Base-by-base conservation (phyloP, 2,797 vertebrate species). In the Poecile montanus region DNA sequence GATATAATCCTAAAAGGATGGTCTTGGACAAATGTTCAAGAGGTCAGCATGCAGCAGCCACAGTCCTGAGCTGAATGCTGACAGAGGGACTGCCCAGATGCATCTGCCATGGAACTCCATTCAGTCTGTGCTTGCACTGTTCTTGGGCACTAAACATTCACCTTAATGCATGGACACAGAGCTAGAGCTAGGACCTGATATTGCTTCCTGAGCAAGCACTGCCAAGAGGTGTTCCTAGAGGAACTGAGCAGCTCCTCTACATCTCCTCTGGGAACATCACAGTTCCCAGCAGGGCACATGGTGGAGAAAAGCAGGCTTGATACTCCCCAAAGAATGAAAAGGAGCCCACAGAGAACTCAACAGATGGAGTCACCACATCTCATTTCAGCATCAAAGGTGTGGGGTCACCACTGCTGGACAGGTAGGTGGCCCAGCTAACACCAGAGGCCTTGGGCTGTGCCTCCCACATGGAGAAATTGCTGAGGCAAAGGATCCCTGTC, bases 91-190 rank as follows among this genome's bases (percentile, higher is more conserved):
- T 61, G 30, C 48, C 47, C 1, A 8, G 42, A 63, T 61, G 54
- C 32, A 48, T 53, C 61, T 88, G 58, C 42, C 58, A 32, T 4
- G 29, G 18, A 51, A 85, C 13, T 5, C n/a, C 20, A 23, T 32
- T 62, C 36, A 19, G 12, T 13, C 61, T 1, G 0, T 68, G 32
- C 54, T 11, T 26, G 10, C 57, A 29, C 54, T 60, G 34, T 19
- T 67, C 36, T 29, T 14, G 50, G 44, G 32, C 48, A 61, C 60
- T 30, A 89, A 88, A 75, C 7, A 47, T 17, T 45, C 48, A 23
- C 50, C 10, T 22, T 62, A 80, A 74, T 4, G 29, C 10, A 45
- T 0, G 0, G 4, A 47, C 32, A n/a, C 26, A 1, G 3, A 62
- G 21, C 11, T 23, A 53, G 57, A 77, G 34, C 34, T 11, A 67